These are phyloP conservation scores for Sphaerophoria rueppellii DNA, from an alignment of 2,888 invertebrate species.

Conservation along the genomic window DNA sequence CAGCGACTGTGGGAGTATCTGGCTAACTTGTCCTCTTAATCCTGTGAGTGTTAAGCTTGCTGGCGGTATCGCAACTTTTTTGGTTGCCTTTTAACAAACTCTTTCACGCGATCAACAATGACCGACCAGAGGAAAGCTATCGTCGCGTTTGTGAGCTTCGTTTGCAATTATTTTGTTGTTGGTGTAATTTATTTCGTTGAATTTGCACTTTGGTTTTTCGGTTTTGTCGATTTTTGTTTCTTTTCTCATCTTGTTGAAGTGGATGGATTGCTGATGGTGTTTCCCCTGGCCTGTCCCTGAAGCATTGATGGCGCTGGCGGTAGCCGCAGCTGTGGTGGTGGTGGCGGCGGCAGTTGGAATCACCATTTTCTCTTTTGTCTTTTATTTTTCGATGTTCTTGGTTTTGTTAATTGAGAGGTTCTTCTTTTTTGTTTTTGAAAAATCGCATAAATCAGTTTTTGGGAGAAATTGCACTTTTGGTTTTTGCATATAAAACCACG, in stretches of 20 bases:
- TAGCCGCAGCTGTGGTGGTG: not conserved
- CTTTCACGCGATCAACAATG: conserved; percentile 63
- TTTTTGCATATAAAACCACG: not conserved
- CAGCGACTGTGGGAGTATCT: conserved; percentile 20
- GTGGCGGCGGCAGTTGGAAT: conserved; percentile 57
- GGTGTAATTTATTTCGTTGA: conserved; percentile 49
- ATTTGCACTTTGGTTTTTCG: conserved; percentile 35
- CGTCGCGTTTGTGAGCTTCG: conserved; percentile 39
- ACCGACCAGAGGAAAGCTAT: conserved; percentile 34
- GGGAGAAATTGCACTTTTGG: not conserved
- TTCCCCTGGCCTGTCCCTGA: conserved; percentile 47
- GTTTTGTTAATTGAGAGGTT: conserved; percentile 42
- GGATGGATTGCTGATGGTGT: conserved; percentile 44
- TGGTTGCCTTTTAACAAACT: not conserved
- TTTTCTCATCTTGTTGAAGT: conserved; percentile 48
- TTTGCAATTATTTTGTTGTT: conserved; percentile 32
- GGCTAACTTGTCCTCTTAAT: conserved; percentile 22
- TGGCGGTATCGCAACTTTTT: conserved; percentile 32
- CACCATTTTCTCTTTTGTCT: conserved; percentile 74
- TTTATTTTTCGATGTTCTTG: not conserved
- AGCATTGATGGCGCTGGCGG: not conserved
- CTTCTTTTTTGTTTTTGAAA: conserved; percentile 44
- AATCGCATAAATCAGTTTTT: conserved; percentile 3
- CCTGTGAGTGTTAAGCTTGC: conserved; percentile 21
- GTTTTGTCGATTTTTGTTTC: conserved; percentile 51